Conservation (phyloP, 1,140 invertebrate genomes). For the Cotesia typhae region DNA sequence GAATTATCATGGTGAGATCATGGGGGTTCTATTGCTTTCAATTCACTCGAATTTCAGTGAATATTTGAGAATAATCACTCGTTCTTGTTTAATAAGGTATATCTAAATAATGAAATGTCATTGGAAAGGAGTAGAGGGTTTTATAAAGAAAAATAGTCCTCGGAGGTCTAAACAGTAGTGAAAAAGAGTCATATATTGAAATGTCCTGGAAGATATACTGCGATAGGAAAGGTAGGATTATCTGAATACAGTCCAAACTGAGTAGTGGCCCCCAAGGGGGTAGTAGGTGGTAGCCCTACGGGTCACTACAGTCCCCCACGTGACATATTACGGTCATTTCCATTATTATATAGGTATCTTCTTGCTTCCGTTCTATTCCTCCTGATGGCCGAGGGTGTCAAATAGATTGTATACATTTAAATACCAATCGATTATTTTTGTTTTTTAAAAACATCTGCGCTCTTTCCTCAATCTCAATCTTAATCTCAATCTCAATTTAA, state of each 20-base stretch:
- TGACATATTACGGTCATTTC: conserved; percentile 61
- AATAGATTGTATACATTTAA: conserved; percentile 56
- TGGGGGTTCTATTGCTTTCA: too few species aligned
- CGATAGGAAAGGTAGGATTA: conserved; percentile 53
- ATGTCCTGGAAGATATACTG: conserved; percentile 45
- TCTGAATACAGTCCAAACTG: conserved; percentile 61
- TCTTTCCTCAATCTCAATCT: too few species aligned
- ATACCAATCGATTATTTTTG: conserved; percentile 47
- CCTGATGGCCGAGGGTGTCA: conserved; percentile 12
- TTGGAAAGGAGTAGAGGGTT: too few species aligned
- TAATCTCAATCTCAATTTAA: too few species aligned
- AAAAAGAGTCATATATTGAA: conserved; percentile 53
- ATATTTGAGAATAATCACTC: too few species aligned
- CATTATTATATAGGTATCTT: conserved; percentile 44
- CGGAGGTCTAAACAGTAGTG: too few species aligned
- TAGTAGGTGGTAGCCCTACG: conserved; percentile 52
- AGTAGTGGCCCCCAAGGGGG: conserved; percentile 61
- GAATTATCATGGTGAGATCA: too few species aligned
- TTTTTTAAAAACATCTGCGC: conserved; percentile 21
- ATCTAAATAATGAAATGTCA: too few species aligned
- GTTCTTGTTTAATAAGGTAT: too few species aligned
- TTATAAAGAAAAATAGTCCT: too few species aligned
- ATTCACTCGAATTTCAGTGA: too few species aligned
- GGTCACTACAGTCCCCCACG: conserved; percentile 41
- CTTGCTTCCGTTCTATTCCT: conserved; percentile 36